A percentile compares a stretch with the other conserved stretches of the same genome.
Conservation (phyloP, 1,140 invertebrate genomes). For the Pseudachorutes palmiensis region DNA sequence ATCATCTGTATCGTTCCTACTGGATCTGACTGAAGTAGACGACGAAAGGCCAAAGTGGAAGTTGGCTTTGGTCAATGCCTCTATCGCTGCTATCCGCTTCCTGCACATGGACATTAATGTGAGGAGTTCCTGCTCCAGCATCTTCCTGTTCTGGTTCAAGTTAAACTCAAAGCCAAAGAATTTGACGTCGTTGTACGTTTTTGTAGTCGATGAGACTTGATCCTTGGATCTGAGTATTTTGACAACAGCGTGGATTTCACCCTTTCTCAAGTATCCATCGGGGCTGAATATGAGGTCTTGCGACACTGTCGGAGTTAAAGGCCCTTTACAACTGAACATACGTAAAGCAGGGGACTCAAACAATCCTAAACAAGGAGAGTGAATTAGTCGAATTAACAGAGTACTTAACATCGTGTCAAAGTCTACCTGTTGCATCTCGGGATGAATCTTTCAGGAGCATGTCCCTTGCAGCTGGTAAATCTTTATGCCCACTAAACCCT, state of each 20-base stretch:
- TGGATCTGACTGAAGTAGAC: neutral
- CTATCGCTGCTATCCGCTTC: neutral
- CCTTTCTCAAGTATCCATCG: neutral
- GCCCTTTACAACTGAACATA: constrained; percentile 15
- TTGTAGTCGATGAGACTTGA: neutral
- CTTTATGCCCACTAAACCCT: constrained; percentile 10
- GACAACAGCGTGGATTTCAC: neutral
- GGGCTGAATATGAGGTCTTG: constrained; percentile 8
- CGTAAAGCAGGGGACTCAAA: neutral
- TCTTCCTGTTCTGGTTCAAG: neutral
- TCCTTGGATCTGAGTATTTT: neutral
- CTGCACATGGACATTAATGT: neutral
- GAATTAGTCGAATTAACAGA: too few relatives aligned
- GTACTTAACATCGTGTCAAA: neutral
- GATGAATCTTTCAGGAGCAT: neutral
- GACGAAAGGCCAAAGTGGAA: neutral
- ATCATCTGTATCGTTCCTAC: neutral
- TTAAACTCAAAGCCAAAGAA: constrained; percentile 11
- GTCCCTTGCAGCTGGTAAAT: neutral
- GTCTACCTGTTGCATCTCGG: neutral
- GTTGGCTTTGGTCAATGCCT: neutral
- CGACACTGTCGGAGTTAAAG: neutral
- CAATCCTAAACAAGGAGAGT: neutral
- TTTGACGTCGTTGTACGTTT: neutral
- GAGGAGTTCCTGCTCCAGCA: neutral